Base-by-base conservation (phyloP, 1,140 invertebrate genomes). In the Achroia grisella region DNA sequence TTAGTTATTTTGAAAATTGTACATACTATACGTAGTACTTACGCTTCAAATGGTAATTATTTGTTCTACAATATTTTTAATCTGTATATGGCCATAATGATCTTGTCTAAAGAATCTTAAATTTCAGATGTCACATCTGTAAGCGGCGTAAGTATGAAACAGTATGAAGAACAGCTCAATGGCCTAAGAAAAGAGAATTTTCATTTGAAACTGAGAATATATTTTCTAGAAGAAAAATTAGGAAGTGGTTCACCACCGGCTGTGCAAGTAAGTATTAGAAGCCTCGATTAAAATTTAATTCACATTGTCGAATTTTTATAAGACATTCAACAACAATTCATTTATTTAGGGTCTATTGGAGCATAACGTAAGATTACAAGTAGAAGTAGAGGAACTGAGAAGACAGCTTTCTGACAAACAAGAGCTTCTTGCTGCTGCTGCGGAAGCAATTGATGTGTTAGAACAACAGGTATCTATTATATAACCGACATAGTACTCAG, bases 171-270 rank as follows among this genome's bases (percentile, higher is more conserved):
- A 77, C 93, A 96, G 71, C 80, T 97, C 41, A 90, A 90, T 12
- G 86, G 89, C 10, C 82, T 97, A 34, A 91, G 93, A 49, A 97
- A 97, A 66, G 96, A 97, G 69, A 97, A 97, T 79, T 98, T 97
- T 67, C 94, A 95, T 77, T 85, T 97, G 0, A 97, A 97, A 77
- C 82, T 97, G 35, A 88, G 95, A 15, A 94, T 98, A 48, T 97
- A 96, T 82, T 95, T 97, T 71, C 86, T 97, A 37, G 95, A 98
- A 73, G 95, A 97, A 78, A 89, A 92, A 55, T 90, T 95, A 79
- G 91, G 92, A 6, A 73, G 34, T 30, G 78, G 78, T 30, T 66
- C 50, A 78, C 89, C 62, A 80, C 89, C 60, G 87, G 87, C 84
- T 62, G 84, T 70, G 47, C 80, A 95, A 86, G 94, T 95, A 78